phyloP scores from a whole-genome alignment of 2,888 invertebrate species.

The Colostygia pectinataria region DNA sequence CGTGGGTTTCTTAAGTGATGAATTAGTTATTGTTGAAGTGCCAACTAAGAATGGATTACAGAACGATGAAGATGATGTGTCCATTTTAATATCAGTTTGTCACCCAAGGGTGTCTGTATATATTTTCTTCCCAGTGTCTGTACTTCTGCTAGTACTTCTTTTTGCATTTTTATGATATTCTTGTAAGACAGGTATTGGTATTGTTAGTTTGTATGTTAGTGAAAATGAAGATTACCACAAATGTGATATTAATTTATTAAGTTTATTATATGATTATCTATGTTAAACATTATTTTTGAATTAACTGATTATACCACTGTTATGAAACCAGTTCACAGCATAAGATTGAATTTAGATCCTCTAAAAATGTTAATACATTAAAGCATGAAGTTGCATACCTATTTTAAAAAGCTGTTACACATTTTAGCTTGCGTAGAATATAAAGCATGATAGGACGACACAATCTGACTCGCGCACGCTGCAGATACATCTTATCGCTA shows the following conservation, averaged over 20 bases:
- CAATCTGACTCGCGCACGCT: slow-evolving; percentile 12
- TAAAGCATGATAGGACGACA: slow-evolving; percentile 1
- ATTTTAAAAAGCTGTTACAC: slow-evolving; percentile 7
- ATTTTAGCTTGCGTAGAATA: neutral
- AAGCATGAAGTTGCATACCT: slow-evolving; percentile 6
- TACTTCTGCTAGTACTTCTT: slow-evolving; percentile 88
- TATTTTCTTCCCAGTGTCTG: slow-evolving; percentile 90
- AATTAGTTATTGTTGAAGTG: slow-evolving; percentile 92
- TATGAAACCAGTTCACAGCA: slow-evolving; percentile 32
- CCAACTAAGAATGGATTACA: slow-evolving; percentile 92
- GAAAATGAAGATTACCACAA: slow-evolving; percentile 71
- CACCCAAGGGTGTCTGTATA: slow-evolving; percentile 91
- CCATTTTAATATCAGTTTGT: slow-evolving; percentile 88
- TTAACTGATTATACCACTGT: slow-evolving; percentile 32
- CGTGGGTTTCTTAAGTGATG: slow-evolving; percentile 87
- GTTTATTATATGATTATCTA: slow-evolving; percentile 35
- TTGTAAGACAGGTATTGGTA: slow-evolving; percentile 52
- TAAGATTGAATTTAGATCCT: slow-evolving; percentile 25
- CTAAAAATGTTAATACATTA: slow-evolving; percentile 13
- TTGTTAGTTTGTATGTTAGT: slow-evolving; percentile 63
- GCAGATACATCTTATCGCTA: slow-evolving; percentile 27
- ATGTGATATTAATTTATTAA: slow-evolving; percentile 79
- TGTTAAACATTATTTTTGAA: slow-evolving; percentile 30
- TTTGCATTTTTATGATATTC: slow-evolving; percentile 91
- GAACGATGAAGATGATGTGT: slow-evolving; percentile 89